These are phyloP conservation scores for Drosophila funebris DNA, from an alignment of 1,140 invertebrate genomes.

Conservation along the genomic window DNA sequence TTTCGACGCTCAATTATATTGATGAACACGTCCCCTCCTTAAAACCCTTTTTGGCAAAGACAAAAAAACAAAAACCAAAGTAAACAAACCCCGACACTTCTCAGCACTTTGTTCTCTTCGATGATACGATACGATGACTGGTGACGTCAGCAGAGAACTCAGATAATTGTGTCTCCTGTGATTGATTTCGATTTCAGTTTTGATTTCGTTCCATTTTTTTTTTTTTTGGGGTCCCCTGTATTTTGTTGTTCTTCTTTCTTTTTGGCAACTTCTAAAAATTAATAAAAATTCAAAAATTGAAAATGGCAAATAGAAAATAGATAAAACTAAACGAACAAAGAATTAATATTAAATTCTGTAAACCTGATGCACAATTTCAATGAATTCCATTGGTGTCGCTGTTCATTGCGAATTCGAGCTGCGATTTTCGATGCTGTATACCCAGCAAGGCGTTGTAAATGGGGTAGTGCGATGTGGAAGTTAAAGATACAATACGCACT, in stretches of 20 bases:
- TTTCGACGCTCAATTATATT: slow-evolving; percentile 45
- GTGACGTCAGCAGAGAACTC: slow-evolving; percentile 47
- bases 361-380: neutral
- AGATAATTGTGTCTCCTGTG: slow-evolving; percentile 36
- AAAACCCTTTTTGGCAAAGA: too few relatives aligned
- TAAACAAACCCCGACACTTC: neutral
- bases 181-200: slow-evolving; percentile 56
- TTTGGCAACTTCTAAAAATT: slow-evolving; percentile 8
- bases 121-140: neutral
- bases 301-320: slow-evolving; percentile 15
- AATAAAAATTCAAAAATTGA: neutral
- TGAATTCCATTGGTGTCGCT: neutral
- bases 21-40: neutral
- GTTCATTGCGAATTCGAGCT: slow-evolving; percentile 10
- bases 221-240: too few relatives aligned
- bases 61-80: too few relatives aligned
- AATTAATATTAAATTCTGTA: slow-evolving; percentile 54
- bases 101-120: neutral
- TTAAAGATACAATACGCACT: neutral
- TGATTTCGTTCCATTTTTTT: slow-evolving; percentile 14
- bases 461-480: neutral
- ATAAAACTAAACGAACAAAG: slow-evolving; percentile 7
- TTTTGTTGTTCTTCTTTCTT: neutral
- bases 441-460: neutral
- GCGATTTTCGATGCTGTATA: slow-evolving; percentile 2